Evolutionary conservation across 2,888 invertebrate species (phyloP).

Genomic region (Diadromus collaris): DNA sequence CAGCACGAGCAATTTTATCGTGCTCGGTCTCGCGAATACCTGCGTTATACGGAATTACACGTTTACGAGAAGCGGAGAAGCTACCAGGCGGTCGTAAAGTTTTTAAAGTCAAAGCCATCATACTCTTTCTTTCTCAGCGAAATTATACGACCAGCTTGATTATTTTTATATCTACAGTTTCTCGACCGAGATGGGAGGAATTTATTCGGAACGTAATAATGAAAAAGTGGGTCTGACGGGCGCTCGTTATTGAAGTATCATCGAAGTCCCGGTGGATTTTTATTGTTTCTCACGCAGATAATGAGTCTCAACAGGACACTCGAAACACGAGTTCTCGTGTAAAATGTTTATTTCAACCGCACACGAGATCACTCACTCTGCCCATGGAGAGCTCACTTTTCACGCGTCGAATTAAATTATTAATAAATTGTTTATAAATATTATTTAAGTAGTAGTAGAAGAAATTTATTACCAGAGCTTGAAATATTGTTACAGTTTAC

Average conservation of each 20-base stretch:
- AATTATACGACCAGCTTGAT: slow-evolving; percentile 1
- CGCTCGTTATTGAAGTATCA: background rate
- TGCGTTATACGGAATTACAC: background rate
- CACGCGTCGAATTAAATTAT: background rate
- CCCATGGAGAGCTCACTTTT: background rate
- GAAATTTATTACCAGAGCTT: too few species aligned
- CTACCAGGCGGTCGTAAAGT: background rate
- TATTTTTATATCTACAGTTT: background rate
- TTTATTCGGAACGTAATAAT: slow-evolving; percentile 1
- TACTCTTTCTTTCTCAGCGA: background rate
- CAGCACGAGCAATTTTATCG: slow-evolving; percentile 10
- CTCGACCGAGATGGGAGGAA: background rate
- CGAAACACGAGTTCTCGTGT: background rate
- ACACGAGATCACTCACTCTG: background rate
- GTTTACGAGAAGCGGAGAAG: slow-evolving; percentile 11
- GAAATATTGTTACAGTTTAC: too few species aligned
- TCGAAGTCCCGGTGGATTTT: background rate
- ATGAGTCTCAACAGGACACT: background rate
- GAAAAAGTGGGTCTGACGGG: background rate
- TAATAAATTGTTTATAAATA: background rate
- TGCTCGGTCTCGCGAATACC: slow-evolving; percentile 1
- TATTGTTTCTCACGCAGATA: background rate
- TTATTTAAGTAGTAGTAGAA: too few species aligned
- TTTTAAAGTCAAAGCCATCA: background rate
- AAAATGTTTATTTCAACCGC: background rate